Percentiles rank a stretch among this genome's conserved stretches.
Conservation (phyloP, 2,113 vertebrate species). For the Pygathrix nemaeus region DNA sequence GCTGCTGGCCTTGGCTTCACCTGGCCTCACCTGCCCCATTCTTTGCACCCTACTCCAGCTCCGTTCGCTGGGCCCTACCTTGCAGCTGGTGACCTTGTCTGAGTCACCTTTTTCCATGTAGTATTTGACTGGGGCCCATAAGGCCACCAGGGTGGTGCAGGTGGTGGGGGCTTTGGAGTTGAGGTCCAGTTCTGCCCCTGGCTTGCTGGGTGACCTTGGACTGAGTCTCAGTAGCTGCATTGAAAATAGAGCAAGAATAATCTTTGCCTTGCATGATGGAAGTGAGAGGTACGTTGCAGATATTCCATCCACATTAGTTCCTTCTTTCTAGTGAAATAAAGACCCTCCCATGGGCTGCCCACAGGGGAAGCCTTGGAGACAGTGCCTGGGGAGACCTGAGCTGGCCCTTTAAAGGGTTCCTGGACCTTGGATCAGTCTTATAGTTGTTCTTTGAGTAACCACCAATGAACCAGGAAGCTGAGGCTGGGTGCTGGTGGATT, state of each 20-base stretch:
- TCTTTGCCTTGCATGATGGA: neutral
- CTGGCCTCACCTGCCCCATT: neutral
- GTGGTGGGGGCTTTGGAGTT: neutral
- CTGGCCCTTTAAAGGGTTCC: neutral
- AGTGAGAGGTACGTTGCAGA: neutral
- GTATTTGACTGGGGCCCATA: neutral
- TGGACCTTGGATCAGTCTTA: neutral
- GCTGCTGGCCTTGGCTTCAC: neutral
- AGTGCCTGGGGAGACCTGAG: neutral
- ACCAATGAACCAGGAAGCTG: neutral
- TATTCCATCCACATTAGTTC: neutral
- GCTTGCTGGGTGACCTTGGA: neutral
- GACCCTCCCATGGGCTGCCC: neutral
- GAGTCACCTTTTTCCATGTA: neutral
- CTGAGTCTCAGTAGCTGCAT: neutral
- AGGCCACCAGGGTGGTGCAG: neutral
- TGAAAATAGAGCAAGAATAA: neutral
- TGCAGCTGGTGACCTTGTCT: neutral
- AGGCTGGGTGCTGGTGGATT: too few species aligned
- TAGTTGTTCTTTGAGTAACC: neutral
- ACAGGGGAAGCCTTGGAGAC: neutral
- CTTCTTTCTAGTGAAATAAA: neutral
- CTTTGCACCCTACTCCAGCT: neutral
- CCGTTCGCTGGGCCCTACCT: neutral
- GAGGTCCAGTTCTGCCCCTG: neutral